Evolutionary conservation across 2,797 vertebrate genomes (phyloP), one percentile per base, ranked within the genome.

Genomic region (Peromyscus nudipes): DNA sequence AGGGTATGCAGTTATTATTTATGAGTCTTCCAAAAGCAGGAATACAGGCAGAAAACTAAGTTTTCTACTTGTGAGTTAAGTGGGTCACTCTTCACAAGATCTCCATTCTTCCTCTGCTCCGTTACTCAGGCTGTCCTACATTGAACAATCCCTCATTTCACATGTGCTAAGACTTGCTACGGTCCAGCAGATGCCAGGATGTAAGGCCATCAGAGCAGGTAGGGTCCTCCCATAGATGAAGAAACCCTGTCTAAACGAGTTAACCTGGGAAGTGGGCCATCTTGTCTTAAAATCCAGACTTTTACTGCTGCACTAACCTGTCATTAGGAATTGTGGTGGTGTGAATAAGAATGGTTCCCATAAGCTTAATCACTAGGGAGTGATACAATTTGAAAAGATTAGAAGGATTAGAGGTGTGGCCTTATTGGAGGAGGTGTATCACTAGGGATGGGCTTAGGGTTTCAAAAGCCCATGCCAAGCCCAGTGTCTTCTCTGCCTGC

Each of bases 21-120:
- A 23, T 46, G 73, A 92, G 64, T 67, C 43, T 57, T 37, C 49
- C 77, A 90, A 89, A 55, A 85, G 14, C 57, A 83, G 29, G 71
- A 73, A 79, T 29, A 34, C 4, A 46, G 43, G 67, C 75, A 75
- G 75, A 81, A 86, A 89, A 88, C 10, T 69, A 60, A 55, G 17
- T 86, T 77, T 93, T 86, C 60, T 62, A 81, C 40, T 55, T 80
- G 46, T 29, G 94, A 85, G 57, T n/a, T 91, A 89, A 84, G 16
- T 79, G 88, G 55, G 27, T 84, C 16, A n/a, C 21, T 52, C 27
- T 81, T 75, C 9, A 19, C 11, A 55, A 65, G 31, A 86, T 79
- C 27, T 79, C 49, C 1, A 29, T 52, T 82, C 76, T 46, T 21
- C 21, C 67, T 67, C 16, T 84, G 43, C 52, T 46, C 46, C 71